Conservation (phyloP, 2,888 invertebrate genomes). For the Cheilosia vernalis region DNA sequence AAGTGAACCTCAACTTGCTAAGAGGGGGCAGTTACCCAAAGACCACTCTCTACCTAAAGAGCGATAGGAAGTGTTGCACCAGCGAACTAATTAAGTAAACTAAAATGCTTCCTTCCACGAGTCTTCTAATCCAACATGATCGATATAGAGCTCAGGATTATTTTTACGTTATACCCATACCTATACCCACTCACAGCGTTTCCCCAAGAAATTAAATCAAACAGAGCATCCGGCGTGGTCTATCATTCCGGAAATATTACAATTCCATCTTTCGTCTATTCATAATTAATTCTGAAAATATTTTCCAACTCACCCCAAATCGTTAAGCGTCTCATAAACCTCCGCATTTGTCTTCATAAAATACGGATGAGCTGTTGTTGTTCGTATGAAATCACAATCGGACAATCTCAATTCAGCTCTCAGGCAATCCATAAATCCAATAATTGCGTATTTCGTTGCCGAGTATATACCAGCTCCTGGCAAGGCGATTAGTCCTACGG, state of each 20-base stretch:
- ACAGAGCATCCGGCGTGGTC: slow-evolving; percentile 40
- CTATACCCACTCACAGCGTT: neutral
- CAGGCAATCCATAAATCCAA: slow-evolving; percentile 83
- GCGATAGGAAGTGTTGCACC: too few species aligned
- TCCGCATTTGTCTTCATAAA: slow-evolving; percentile 82
- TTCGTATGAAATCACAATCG: slow-evolving; percentile 81
- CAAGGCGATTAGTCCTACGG: slow-evolving; percentile 79
- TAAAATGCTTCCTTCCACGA: too few species aligned
- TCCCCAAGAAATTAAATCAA: slow-evolving; percentile 1
- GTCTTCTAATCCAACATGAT: too few species aligned
- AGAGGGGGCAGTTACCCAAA: too few species aligned
- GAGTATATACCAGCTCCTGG: slow-evolving; percentile 83
- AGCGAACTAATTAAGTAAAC: too few species aligned
- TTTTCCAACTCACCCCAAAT: slow-evolving; percentile 79
- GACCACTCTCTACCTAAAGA: too few species aligned
- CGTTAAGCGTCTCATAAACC: slow-evolving; percentile 81
- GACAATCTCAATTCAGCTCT: slow-evolving; percentile 82
- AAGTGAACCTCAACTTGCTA: too few species aligned
- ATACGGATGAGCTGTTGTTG: slow-evolving; percentile 83
- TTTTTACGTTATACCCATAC: neutral
- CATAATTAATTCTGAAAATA: slow-evolving; percentile 58
- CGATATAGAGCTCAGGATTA: too few species aligned
- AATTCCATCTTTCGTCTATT: slow-evolving; percentile 20
- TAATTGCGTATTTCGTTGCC: slow-evolving; percentile 83
- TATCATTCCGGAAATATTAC: slow-evolving; percentile 24